phyloP scores from a whole-genome alignment of 2,113 vertebrate species.

The Rhea americana region DNA sequence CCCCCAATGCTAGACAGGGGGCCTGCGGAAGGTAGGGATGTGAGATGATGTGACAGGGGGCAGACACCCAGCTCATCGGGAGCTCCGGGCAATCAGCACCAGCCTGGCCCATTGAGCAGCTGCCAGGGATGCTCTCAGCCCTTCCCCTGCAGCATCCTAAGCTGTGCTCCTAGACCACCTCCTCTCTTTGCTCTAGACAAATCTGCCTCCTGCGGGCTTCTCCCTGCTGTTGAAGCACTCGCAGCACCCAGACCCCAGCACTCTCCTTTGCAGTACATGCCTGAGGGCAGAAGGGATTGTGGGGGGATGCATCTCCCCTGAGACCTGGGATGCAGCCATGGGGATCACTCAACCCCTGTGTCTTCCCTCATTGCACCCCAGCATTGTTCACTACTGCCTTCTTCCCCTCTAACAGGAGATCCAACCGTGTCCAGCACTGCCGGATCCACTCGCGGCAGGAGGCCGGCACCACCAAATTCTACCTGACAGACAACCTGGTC shows the following conservation, averaged over 20 bases:
- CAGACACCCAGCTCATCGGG: neutral
- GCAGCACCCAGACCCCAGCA: too few relatives aligned
- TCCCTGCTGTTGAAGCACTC: too few relatives aligned
- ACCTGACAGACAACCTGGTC: conserved; percentile 89
- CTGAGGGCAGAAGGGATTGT: neutral
- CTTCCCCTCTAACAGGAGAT: conserved; percentile 74
- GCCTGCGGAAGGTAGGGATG: too few relatives aligned
- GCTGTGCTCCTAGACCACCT: neutral
- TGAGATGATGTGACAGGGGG: too few relatives aligned
- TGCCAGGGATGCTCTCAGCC: too few relatives aligned
- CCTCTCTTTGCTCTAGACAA: neutral
- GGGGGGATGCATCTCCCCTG: too few relatives aligned
- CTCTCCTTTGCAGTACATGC: too few relatives aligned
- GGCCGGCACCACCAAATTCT: conserved; percentile 84
- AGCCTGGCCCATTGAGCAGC: neutral
- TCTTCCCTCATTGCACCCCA: neutral
- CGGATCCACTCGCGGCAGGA: conserved; percentile 87
- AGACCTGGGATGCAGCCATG: neutral
- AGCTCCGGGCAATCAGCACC: neutral
- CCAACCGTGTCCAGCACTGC: conserved; percentile 86
- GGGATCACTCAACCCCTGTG: neutral
- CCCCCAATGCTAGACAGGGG: too few relatives aligned
- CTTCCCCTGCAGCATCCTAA: too few relatives aligned
- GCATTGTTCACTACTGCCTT: neutral
- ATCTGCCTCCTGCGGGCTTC: too few relatives aligned